Percentiles rank a stretch among this genome's conserved stretches.
Evolutionary conservation across 2,888 invertebrate species (phyloP).

Genomic region (Thysanoteuthis rhombus): DNA sequence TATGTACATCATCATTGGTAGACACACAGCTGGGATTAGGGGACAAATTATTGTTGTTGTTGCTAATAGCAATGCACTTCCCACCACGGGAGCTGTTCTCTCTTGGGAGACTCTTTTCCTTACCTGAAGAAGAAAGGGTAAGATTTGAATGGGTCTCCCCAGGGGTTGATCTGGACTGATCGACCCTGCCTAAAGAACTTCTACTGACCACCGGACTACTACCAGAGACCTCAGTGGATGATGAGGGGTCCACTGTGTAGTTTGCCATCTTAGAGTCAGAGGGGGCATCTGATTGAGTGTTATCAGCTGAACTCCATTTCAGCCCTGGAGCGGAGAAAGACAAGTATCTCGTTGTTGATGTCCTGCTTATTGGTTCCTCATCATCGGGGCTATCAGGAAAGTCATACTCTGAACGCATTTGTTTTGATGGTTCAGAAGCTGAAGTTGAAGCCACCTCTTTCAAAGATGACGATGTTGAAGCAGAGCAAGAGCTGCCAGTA

Average conservation of each 20-base stretch:
- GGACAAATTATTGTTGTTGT: neutral
- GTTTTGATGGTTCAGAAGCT: neutral
- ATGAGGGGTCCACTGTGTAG: neutral
- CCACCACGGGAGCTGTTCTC: neutral
- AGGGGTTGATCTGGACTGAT: neutral
- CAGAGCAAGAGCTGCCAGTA: neutral
- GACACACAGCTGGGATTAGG: neutral
- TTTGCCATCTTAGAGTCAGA: neutral
- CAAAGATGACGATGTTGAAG: neutral
- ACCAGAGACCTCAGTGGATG: too few species aligned
- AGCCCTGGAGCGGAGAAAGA: neutral
- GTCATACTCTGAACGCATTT: constrained; percentile 12
- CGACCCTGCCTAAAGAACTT: neutral
- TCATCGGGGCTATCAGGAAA: constrained; percentile 21
- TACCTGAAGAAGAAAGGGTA: neutral
- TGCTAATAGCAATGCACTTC: neutral
- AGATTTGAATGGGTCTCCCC: neutral
- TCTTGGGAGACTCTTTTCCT: neutral
- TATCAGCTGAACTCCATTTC: neutral
- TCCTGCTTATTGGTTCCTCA: neutral
- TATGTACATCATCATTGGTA: neutral
- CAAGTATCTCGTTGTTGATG: neutral
- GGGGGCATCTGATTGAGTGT: neutral
- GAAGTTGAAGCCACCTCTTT: neutral
- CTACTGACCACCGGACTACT: neutral